These are phyloP conservation scores for Dendrocincla tyrannina DNA, from an alignment of 2,797 vertebrate genomes.

Conservation along the genomic window DNA sequence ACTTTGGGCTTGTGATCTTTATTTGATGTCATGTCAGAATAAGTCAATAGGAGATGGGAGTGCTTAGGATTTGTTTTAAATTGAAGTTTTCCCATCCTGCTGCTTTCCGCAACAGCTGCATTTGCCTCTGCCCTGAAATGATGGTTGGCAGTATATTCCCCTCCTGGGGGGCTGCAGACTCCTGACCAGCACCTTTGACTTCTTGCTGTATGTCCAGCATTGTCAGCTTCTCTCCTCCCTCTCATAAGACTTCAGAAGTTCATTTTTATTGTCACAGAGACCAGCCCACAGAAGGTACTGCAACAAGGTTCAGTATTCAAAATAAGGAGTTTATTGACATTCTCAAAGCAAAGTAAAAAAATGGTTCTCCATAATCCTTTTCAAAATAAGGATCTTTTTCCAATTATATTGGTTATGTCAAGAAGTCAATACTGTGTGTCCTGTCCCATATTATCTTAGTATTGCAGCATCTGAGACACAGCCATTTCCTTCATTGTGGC, in stretches of 20 bases:
- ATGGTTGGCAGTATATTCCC: neutral
- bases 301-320: neutral
- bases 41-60: neutral
- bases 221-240: neutral
- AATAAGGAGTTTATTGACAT: neutral
- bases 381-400: neutral
- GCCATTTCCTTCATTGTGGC: neutral
- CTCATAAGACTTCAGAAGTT: neutral
- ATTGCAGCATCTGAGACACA: neutral
- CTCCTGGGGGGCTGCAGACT: neutral
- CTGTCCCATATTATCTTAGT: neutral
- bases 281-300: neutral
- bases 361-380: neutral
- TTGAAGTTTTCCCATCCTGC: neutral
- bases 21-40: neutral
- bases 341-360: neutral
- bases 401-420: neutral
- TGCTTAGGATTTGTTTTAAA: neutral
- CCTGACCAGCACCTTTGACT: neutral
- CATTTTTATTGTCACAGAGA: neutral
- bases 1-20: neutral
- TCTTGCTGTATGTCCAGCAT: neutral
- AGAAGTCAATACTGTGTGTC: neutral
- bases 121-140: neutral
- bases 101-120: neutral